A percentile compares a stretch with the other conserved stretches of the same genome.
phyloP scores from a whole-genome alignment of 2,888 invertebrate genomes.

The Dasysyrphus albostriatus region DNA sequence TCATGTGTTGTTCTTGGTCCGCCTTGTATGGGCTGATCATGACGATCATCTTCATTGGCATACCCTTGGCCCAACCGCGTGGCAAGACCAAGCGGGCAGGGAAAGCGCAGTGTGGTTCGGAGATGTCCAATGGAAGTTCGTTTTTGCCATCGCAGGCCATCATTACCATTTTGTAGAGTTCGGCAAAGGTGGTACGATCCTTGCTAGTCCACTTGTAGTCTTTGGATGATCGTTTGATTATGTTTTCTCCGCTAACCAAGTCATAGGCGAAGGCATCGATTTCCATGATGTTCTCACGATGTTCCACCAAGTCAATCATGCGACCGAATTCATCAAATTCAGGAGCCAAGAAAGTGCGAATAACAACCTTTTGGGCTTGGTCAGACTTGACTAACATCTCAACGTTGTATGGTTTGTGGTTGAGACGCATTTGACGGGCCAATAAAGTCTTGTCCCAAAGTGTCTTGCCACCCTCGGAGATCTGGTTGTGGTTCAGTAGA shows the following conservation, averaged over 20 bases:
- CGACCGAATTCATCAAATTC: constrained; percentile 86
- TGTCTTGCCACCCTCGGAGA: constrained; percentile 68
- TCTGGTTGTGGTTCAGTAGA: constrained; percentile 76
- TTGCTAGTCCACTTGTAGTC: constrained; percentile 82
- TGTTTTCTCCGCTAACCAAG: constrained; percentile 84
- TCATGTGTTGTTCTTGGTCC: constrained; percentile 78
- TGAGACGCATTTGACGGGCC: constrained; percentile 88
- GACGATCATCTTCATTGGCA: constrained; percentile 87
- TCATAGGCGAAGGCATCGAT: constrained; percentile 86
- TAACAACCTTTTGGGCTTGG: constrained; percentile 85
- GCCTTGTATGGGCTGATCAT: constrained; percentile 86
- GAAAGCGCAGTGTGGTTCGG: constrained; percentile 87
- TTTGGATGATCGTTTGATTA: constrained; percentile 75
- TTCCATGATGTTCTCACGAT: constrained; percentile 87
- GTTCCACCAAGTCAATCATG: constrained; percentile 84
- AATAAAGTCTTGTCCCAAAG: constrained; percentile 80
- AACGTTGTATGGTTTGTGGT: constrained; percentile 87
- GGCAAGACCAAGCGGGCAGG: constrained; percentile 90
- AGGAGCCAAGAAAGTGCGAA: constrained; percentile 88
- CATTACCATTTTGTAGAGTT: constrained; percentile 83
- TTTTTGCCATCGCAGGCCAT: constrained; percentile 85
- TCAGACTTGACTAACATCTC: constrained; percentile 86
- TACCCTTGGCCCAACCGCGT: constrained; percentile 88
- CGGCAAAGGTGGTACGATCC: constrained; percentile 84
- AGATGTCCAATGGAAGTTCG: constrained; percentile 85